Evolutionary conservation across 2,888 invertebrate species (phyloP), one percentile per base, ranked within the genome.

Genomic region (Operophtera brumata): DNA sequence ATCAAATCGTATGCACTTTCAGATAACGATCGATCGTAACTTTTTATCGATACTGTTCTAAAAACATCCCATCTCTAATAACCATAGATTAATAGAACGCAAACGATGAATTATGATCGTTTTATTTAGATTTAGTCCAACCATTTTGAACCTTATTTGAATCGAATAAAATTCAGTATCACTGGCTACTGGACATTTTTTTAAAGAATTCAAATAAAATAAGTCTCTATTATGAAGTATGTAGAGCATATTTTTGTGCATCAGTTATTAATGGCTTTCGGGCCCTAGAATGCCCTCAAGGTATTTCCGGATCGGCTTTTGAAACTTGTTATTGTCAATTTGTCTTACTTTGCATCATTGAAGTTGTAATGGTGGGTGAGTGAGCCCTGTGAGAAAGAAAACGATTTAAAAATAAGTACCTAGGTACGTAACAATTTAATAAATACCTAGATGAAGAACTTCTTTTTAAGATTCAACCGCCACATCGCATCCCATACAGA

Each of bases 71-170:
- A 57, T 42, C 45, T 45, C 53, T 61, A 40, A 39, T 37, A 41
- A 36, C 40, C 42, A 13, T 46, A 28, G 49, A 54, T 59, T 57
- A 56, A 54, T 48, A 28, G 49, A 32, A 43, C 46, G 48, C 55
- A 54, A 62, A 62, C 54, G 46, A 57, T 61, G 57, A 64, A 50
- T 57, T 52, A 64, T 61, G 55, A 25, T 42, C n/a, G 11, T 12
- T 42, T 54, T 26, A 53, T 44, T 32, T 26, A 42, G 11, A 50
- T 32, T 7, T 4, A 28, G 10, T 13, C 13, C 4, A 20, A 20
- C 20, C 20, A 20, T 20, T 20, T 3, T 20, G 47, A 34, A 12
- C 34, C 0, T 34, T 34, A 37, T 40, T 42, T 43, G 32, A 44
- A 34, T 42, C 0, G 0, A 0, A 30, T 25, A 42, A 14, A 14